Percentiles rank a stretch among this genome's conserved stretches.
These are phyloP conservation scores for Bruchidius siliquastri DNA, from an alignment of 2,888 invertebrate genomes.

Conservation along the genomic window DNA sequence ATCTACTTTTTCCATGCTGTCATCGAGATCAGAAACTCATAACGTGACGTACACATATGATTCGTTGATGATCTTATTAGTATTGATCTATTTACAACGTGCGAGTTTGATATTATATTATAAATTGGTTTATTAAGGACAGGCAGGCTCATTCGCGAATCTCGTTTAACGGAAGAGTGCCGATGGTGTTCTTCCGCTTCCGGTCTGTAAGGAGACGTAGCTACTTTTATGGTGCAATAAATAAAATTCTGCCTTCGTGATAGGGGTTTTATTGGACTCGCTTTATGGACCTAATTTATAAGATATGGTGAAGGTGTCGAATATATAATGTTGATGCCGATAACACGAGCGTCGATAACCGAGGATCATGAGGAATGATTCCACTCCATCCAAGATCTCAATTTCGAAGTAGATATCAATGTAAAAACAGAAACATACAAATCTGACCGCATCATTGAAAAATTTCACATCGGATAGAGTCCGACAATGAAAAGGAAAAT, in stretches of 20 bases:
- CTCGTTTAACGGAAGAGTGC: not conserved
- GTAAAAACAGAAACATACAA: too few species aligned
- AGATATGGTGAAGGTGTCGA: not conserved
- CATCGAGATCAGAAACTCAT: too few species aligned
- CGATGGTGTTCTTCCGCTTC: not conserved
- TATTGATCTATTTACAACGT: not conserved
- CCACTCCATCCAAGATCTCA: too few species aligned
- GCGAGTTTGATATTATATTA: not conserved
- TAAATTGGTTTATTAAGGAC: not conserved
- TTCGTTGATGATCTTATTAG: not conserved
- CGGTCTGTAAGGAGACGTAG: not conserved
- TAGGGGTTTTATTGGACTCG: not conserved
- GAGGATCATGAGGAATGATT: too few species aligned
- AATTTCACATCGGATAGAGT: too few species aligned
- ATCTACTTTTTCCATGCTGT: too few species aligned
- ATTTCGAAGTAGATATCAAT: too few species aligned
- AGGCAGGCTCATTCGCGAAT: not conserved
- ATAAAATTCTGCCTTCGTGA: not conserved
- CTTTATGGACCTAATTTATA: not conserved
- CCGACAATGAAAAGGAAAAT: too few species aligned
- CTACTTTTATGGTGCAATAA: not conserved
- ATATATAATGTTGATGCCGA: not conserved
- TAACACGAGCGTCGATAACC: too few species aligned
- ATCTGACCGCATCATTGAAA: too few species aligned
- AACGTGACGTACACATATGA: too few species aligned